phyloP scores from a whole-genome alignment of 1,140 invertebrate species.

The Zaprionus vittiger region DNA sequence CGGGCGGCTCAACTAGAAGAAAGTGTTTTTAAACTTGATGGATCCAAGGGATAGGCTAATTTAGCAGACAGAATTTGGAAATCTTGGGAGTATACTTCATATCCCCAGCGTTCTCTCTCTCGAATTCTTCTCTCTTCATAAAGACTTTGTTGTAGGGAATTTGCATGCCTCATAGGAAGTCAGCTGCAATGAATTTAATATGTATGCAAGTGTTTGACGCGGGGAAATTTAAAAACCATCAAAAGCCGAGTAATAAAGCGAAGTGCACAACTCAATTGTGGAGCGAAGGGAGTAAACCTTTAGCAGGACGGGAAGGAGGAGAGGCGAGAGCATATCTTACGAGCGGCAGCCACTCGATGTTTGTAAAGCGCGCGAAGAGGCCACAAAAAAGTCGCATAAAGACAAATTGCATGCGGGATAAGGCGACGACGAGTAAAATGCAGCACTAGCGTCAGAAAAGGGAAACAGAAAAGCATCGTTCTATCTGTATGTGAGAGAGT shows the following conservation, averaged over 20 bases:
- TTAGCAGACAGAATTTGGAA: background rate
- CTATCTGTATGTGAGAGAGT: background rate
- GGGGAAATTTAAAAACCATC: conserved; percentile 60
- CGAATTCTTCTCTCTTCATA: background rate
- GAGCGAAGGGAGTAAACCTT: conserved; percentile 16
- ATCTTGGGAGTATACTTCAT: background rate
- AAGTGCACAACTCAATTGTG: conserved; percentile 48
- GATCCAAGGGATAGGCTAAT: background rate
- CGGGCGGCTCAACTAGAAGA: no score
- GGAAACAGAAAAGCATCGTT: background rate
- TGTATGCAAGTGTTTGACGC: conserved; percentile 49
- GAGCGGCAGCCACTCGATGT: conserved; percentile 56
- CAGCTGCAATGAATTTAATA: conserved; percentile 38
- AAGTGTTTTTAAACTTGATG: background rate
- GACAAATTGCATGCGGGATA: conserved; percentile 72
- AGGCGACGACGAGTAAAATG: conserved; percentile 32
- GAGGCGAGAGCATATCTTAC: conserved; percentile 42
- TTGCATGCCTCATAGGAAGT: background rate
- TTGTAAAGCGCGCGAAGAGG: conserved; percentile 45
- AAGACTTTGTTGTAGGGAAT: background rate
- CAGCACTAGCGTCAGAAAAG: background rate
- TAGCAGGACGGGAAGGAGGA: background rate
- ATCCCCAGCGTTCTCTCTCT: background rate
- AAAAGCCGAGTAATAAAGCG: conserved; percentile 41
- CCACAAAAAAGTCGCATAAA: conserved; percentile 47